Conservation (phyloP, 2,888 invertebrate genomes). For the Eustalomyia histrio region DNA sequence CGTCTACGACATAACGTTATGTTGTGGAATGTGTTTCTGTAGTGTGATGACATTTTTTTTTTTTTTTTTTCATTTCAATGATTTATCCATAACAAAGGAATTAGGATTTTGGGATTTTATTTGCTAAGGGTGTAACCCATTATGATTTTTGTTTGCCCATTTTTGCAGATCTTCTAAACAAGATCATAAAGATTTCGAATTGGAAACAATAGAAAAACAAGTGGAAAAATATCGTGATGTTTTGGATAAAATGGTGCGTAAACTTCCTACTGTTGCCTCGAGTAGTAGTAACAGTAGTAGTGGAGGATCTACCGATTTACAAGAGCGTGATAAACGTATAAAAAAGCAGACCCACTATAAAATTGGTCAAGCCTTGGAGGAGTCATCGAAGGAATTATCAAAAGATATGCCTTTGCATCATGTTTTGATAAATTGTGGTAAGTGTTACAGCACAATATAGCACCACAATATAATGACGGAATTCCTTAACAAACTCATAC, state of each 20-base stretch:
- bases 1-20: background rate
- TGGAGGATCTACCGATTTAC: slow-evolving; percentile 73
- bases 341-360: slow-evolving; percentile 94
- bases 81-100: slow-evolving; percentile 7
- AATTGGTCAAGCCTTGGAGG: slow-evolving; percentile 88
- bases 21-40: slow-evolving; percentile 42
- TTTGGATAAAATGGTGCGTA: slow-evolving; percentile 79
- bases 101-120: slow-evolving; percentile 17
- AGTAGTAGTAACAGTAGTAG: slow-evolving; percentile 66
- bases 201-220: slow-evolving; percentile 77
- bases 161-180: slow-evolving; percentile 68
- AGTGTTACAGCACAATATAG: slow-evolving; percentile 62
- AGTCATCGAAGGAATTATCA: slow-evolving; percentile 84
- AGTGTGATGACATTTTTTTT: slow-evolving; percentile 34
- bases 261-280: slow-evolving; percentile 72
- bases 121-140: slow-evolving; percentile 39
- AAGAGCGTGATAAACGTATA: slow-evolving; percentile 86
- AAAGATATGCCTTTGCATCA: slow-evolving; percentile 80
- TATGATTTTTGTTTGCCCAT: background rate
- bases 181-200: slow-evolving; percentile 76
- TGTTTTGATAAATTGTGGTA: slow-evolving; percentile 76
- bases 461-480: background rate
- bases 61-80: background rate
- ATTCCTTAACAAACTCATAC: background rate
- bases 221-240: slow-evolving; percentile 79